phyloP scores from a whole-genome alignment of 2,888 invertebrate species.

The Nysson spinosus region DNA sequence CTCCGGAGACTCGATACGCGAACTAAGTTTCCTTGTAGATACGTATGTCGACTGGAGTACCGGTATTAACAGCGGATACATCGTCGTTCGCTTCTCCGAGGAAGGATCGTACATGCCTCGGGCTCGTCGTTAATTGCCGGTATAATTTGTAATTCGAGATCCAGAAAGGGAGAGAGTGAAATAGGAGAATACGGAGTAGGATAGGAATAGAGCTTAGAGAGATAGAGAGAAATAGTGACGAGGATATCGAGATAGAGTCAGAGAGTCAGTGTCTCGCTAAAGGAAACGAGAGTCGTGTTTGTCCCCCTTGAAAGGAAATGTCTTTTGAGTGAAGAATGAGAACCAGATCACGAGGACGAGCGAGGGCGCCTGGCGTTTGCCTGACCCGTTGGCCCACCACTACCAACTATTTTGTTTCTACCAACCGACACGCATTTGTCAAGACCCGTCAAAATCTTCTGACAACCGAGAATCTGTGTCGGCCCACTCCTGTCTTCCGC shows the following conservation, averaged over 20 bases:
- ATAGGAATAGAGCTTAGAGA: slow-evolving; percentile 11
- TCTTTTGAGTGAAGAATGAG: slow-evolving; percentile 62
- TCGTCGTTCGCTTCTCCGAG: slow-evolving; percentile 48
- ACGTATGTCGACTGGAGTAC: slow-evolving; percentile 41
- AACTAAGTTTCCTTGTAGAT: slow-evolving; percentile 53
- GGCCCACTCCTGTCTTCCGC: slow-evolving; percentile 30
- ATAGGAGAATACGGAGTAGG: slow-evolving; percentile 14
- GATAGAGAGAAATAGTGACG: neutral
- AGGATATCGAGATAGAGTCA: slow-evolving; percentile 7
- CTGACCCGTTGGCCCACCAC: slow-evolving; percentile 58
- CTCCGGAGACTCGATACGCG: slow-evolving; percentile 9
- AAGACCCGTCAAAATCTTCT: slow-evolving; percentile 65
- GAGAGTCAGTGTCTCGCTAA: slow-evolving; percentile 24
- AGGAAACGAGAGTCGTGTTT: slow-evolving; percentile 49
- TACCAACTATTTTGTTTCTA: slow-evolving; percentile 25
- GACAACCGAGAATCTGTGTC: slow-evolving; percentile 36
- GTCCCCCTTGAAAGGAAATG: slow-evolving; percentile 63
- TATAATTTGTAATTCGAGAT: slow-evolving; percentile 69
- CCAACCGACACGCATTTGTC: slow-evolving; percentile 62
- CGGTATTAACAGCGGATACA: slow-evolving; percentile 50
- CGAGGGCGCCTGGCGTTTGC: slow-evolving; percentile 67
- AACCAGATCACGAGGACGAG: slow-evolving; percentile 63
- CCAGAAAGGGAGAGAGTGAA: slow-evolving; percentile 34
- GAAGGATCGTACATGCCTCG: slow-evolving; percentile 59
- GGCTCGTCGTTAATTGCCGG: slow-evolving; percentile 65